Conservation (phyloP, 2,888 invertebrate genomes). For the Xylota sylvarum region DNA sequence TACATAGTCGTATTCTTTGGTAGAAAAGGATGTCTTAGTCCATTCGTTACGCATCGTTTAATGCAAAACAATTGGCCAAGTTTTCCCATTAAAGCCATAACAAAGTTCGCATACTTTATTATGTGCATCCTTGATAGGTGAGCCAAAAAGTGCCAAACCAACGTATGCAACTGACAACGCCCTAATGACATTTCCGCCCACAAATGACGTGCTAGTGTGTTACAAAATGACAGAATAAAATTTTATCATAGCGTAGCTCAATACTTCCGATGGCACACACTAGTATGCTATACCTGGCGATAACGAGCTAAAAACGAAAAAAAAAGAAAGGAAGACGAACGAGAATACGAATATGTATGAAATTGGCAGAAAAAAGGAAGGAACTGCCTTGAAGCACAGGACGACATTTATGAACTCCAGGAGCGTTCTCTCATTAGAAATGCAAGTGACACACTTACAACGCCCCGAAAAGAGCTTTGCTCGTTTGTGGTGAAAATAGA, state of each 20-base stretch:
- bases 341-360: not conserved
- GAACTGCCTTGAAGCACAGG: conserved; percentile 50
- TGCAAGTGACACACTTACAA: conserved; percentile 74
- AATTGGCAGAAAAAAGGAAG: conserved; percentile 61
- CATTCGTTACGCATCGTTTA: conserved; percentile 67
- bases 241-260: conserved; percentile 32
- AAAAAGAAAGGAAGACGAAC: conserved; percentile 2
- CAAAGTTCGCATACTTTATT: conserved; percentile 23
- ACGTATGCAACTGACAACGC: conserved; percentile 65
- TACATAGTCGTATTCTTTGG: not conserved
- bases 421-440: conserved; percentile 67
- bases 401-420: conserved; percentile 59
- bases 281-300: conserved; percentile 40
- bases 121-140: conserved; percentile 46
- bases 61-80: conserved; percentile 60
- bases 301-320: conserved; percentile 23
- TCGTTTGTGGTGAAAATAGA: conserved; percentile 35
- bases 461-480: conserved; percentile 58
- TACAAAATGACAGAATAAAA: conserved; percentile 58
- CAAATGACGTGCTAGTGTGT: conserved; percentile 64
- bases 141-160: conserved; percentile 20
- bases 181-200: conserved; percentile 68
- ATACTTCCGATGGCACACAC: conserved; percentile 52
- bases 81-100: conserved; percentile 66
- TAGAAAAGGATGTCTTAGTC: conserved; percentile 29